These are phyloP conservation scores for Austrolebias charrua DNA, from an alignment of 2,797 vertebrate genomes.

Conservation along the genomic window DNA sequence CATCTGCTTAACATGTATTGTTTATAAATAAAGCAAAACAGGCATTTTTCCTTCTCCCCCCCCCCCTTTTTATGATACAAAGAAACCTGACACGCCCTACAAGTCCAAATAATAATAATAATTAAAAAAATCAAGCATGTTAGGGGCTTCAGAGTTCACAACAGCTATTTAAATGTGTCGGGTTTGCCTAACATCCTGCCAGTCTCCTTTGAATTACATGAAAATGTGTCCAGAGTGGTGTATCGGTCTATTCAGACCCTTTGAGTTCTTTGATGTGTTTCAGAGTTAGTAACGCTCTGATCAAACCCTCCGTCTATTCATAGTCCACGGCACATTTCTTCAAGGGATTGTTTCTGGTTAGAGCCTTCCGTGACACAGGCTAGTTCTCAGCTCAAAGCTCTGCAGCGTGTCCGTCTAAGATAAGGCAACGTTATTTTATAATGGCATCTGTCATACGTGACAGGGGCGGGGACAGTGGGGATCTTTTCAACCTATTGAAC, in stretches of 20 bases:
- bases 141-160: conserved; percentile 68
- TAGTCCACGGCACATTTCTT: conserved; percentile 57
- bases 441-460: conserved; percentile 73
- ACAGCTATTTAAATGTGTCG: conserved; percentile 71
- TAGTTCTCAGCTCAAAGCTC: conserved; percentile 60
- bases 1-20: conserved; percentile 78
- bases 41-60: conserved; percentile 66
- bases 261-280: conserved; percentile 67
- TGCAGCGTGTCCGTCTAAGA: conserved; percentile 68
- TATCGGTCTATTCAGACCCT: conserved; percentile 61
- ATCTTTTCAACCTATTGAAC: conserved; percentile 50
- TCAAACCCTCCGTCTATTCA: conserved; percentile 60
- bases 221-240: conserved; percentile 67
- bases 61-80: conserved; percentile 70
- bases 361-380: conserved; percentile 59
- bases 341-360: conserved; percentile 55
- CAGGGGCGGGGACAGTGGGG: conserved; percentile 65
- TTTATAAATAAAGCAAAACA: conserved; percentile 81
- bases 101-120: conserved; percentile 54
- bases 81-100: conserved; percentile 76
- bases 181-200: conserved; percentile 58
- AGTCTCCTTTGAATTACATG: conserved; percentile 64
- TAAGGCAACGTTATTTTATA: conserved; percentile 79
- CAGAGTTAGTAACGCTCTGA: conserved; percentile 59
- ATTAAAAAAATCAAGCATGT: conserved; percentile 68